Base-by-base conservation (phyloP, 2,888 invertebrate species). In the Strigamia transsilvanica region DNA sequence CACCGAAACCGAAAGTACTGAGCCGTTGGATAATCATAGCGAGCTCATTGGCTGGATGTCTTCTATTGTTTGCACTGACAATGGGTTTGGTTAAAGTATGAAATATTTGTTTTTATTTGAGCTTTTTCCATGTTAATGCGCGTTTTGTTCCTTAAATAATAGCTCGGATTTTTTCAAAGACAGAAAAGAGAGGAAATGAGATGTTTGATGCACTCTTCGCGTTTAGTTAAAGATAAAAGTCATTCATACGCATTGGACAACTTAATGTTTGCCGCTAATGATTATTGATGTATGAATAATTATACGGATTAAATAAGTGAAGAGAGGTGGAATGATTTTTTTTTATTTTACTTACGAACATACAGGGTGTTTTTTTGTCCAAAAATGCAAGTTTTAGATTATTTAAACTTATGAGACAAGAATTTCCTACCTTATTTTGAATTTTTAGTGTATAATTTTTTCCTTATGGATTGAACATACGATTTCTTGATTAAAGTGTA, bases 11-110 rank as follows among this genome's bases (percentile, higher is more conserved):
- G 10, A 61, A 61, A 23, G 21, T 18, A 7, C 18, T 61, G 12
- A 61, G 61, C 23, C 61, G 61, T 12, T 61, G 61, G 61, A 61
- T 61, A 61, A 61, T 61, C 18, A 61, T 61, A 5, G 0, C 18
- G 23, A 61, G 61, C 61, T 23, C 61, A 23, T 23, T 61, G 18
- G 61, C 23, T 23, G 61, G 61, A n/a, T 61, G 61, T 23, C 61
- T 61, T 0, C 61, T 61, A n/a, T 61, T 61, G 18, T 61, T 61
- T 23, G 23, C 61, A 18, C 21, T 61, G 61, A 61, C 23, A 61
- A 61, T 61, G 23, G 61, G 18, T 61, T 61, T 61, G 18, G 18
- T 61, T 61, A 61, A 61, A 23, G 61, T 61, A 61, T 61, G 61
- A 12, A 7, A 61, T 61, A 12, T 61, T 23, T 18, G 18, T 61